Conservation (phyloP, 2,888 invertebrate species). For the Uropetala carovei region DNA sequence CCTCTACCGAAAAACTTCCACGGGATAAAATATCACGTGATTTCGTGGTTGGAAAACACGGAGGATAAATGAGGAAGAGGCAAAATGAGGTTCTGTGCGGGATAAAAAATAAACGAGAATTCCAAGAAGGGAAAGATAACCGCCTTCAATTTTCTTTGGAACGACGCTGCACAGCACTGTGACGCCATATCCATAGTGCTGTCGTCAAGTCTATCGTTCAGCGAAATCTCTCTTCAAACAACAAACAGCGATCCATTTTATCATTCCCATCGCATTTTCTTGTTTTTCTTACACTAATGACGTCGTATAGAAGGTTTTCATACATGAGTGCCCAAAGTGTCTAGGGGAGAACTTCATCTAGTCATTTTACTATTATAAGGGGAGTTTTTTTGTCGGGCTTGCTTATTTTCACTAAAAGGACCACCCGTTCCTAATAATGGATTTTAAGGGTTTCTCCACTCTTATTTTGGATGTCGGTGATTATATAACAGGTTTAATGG, state of each 20-base stretch:
- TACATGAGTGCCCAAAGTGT: no score
- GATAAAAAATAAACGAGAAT: conserved; percentile 10
- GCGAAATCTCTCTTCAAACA: conserved; percentile 19
- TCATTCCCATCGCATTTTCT: not conserved
- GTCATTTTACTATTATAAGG: no score
- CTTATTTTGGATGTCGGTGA: no score
- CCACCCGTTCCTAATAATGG: no score
- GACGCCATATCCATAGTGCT: conserved; percentile 7
- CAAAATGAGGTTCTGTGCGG: not conserved
- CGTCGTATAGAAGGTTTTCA: no score
- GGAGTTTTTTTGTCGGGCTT: no score
- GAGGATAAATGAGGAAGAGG: not conserved
- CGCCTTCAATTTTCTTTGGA: conserved; percentile 46
- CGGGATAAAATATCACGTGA: not conserved
- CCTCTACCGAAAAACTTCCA: not conserved
- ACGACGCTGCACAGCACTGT: not conserved
- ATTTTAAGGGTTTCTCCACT: no score
- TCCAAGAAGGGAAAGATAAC: conserved; percentile 25
- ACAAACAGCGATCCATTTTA: conserved; percentile 30
- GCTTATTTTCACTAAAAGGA: no score
- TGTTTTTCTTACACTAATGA: no score
- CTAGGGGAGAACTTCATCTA: no score
- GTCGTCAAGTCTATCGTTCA: conserved; percentile 40
- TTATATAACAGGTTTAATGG: no score
- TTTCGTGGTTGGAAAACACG: not conserved